Evolutionary conservation across 2,888 invertebrate genomes (phyloP).

Genomic region (Anthrax anthrax): DNA sequence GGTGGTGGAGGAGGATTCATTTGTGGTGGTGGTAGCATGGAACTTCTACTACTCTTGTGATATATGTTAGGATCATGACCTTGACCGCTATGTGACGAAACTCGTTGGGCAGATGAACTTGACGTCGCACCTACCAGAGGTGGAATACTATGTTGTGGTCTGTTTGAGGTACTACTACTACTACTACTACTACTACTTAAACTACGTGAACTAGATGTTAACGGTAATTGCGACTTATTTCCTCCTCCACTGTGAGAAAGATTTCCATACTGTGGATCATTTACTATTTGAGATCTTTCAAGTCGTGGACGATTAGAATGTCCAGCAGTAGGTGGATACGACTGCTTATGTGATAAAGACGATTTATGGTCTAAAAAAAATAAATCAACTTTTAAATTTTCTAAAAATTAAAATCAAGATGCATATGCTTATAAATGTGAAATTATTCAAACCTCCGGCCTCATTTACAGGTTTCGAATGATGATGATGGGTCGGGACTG

Average conservation of each 20-base stretch:
- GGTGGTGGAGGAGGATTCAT: constrained; percentile 10
- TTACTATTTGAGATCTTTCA: constrained; percentile 16
- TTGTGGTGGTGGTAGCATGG: constrained; percentile 9
- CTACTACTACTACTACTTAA: constrained; percentile 5
- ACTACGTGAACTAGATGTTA: constrained; percentile 11
- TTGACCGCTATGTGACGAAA: constrained; percentile 6
- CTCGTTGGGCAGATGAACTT: constrained; percentile 7
- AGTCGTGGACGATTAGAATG: constrained; percentile 17
- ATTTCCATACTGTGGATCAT: constrained; percentile 12
- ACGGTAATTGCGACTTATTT: constrained; percentile 14
- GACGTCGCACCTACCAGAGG: constrained; percentile 1
- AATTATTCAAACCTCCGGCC: background rate
- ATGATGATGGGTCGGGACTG: constrained; percentile 21
- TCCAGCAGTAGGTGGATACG: constrained; percentile 9
- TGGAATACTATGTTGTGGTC: constrained; percentile 13
- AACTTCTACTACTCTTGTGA: constrained; percentile 19
- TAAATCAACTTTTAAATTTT: background rate
- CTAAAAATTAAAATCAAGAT: background rate
- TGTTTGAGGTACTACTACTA: constrained; percentile 13
- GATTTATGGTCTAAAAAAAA: constrained; percentile 23
- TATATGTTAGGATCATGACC: constrained; percentile 16
- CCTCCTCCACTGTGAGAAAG: constrained; percentile 8
- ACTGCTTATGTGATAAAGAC: constrained; percentile 13
- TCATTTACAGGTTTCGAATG: constrained; percentile 13
- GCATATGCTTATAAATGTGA: too few relatives aligned